These are phyloP conservation scores for Pelobates fuscus DNA, from an alignment of 2,113 vertebrate genomes.

Conservation along the genomic window DNA sequence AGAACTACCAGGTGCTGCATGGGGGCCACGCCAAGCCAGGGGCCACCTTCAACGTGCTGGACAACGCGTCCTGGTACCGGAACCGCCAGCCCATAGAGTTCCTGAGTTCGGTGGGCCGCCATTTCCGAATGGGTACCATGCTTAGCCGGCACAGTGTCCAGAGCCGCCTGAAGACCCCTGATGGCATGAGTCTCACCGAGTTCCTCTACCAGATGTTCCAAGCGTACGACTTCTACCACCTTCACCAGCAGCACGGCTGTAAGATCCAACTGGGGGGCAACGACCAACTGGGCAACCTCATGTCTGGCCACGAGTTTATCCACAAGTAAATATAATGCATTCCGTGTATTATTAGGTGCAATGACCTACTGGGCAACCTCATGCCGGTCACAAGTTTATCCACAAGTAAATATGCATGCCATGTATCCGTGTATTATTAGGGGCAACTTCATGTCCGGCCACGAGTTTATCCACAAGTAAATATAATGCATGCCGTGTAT, in stretches of 20 bases:
- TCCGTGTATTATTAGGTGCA: no score
- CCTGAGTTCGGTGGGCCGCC: slow-evolving; percentile 72
- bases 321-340: slow-evolving; percentile 73
- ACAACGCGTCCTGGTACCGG: slow-evolving; percentile 84
- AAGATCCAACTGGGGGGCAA: slow-evolving; percentile 88
- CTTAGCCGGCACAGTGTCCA: slow-evolving; percentile 89
- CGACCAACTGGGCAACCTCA: slow-evolving; percentile 95
- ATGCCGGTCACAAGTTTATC: background rate
- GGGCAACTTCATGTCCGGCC: slow-evolving; percentile 92
- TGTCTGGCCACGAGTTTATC: slow-evolving; percentile 90
- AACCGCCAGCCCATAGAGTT: slow-evolving; percentile 73
- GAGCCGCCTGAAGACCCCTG: slow-evolving; percentile 76
- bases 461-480: slow-evolving; percentile 89
- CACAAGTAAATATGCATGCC: fast-evolving
- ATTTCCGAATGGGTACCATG: slow-evolving; percentile 91
- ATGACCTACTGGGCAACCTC: no score
- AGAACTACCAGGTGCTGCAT: slow-evolving; percentile 69
- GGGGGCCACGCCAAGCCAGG: slow-evolving; percentile 46
- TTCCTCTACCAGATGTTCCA: slow-evolving; percentile 94
- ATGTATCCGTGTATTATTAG: no score
- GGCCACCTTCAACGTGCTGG: slow-evolving; percentile 71
- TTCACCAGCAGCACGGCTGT: slow-evolving; percentile 80
- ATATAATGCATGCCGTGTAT: no score
- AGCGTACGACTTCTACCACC: slow-evolving; percentile 89
- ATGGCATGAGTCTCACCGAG: slow-evolving; percentile 91